phyloP scores from a whole-genome alignment of 2,888 invertebrate genomes.

The Dynastes tityus region DNA sequence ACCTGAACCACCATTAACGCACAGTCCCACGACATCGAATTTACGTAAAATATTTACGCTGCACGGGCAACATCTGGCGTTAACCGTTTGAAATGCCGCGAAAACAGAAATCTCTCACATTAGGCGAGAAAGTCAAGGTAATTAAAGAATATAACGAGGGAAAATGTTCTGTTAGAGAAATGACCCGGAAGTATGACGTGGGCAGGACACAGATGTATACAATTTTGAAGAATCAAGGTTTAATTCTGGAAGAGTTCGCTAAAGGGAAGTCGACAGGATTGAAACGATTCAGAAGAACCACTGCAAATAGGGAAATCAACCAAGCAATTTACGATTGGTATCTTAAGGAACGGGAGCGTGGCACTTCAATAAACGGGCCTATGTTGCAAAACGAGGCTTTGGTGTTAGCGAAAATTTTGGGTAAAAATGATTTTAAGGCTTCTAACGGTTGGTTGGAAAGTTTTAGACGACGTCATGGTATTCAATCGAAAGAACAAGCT shows the following conservation, averaged over 20 bases:
- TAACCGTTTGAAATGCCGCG: too few relatives aligned
- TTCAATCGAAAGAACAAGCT: background rate
- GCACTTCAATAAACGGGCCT: background rate
- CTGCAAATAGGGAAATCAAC: background rate
- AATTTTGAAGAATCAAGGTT: background rate
- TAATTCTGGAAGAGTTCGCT: background rate
- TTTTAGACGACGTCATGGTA: background rate
- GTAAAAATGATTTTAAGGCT: background rate
- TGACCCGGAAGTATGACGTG: background rate
- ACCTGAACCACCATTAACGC: too few relatives aligned
- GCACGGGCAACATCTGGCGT: too few relatives aligned
- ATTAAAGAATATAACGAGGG: background rate
- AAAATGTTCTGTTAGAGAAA: background rate
- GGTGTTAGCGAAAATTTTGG: background rate
- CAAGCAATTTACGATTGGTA: background rate
- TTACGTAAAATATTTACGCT: too few relatives aligned
- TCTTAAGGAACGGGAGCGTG: too few relatives aligned
- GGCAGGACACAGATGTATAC: background rate
- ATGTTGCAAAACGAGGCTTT: background rate
- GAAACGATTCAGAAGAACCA: background rate
- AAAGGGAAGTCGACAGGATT: background rate
- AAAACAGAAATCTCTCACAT: background rate
- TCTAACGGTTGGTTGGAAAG: constrained; percentile 1
- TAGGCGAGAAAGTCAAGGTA: background rate
- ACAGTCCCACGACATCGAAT: too few relatives aligned